Conservation (phyloP, 1,140 invertebrate genomes). For the Drosophila subobscura region DNA sequence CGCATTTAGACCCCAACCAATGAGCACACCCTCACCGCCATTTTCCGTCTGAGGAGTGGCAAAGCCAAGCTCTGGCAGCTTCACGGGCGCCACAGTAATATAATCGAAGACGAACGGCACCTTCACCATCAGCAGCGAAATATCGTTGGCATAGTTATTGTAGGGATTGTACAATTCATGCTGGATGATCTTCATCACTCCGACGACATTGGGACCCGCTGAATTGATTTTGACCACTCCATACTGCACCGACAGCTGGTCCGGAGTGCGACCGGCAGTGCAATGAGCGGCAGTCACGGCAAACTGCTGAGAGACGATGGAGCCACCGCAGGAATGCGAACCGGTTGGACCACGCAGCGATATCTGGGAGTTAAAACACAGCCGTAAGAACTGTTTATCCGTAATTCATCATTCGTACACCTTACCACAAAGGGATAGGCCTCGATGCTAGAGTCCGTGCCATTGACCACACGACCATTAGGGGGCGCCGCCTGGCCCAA, state of each 20-base stretch:
- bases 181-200: slow-evolving; percentile 69
- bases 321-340: slow-evolving; percentile 86
- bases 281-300: slow-evolving; percentile 87
- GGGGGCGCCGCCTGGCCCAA: slow-evolving; percentile 36
- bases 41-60: slow-evolving; percentile 54
- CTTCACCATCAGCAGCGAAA: slow-evolving; percentile 58
- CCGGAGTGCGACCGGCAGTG: slow-evolving; percentile 70
- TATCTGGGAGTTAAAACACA: slow-evolving; percentile 26
- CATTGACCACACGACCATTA: slow-evolving; percentile 71
- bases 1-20: slow-evolving; percentile 79
- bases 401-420: neutral
- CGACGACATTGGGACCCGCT: slow-evolving; percentile 61
- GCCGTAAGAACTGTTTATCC: no score
- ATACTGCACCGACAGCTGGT: slow-evolving; percentile 59
- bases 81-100: slow-evolving; percentile 60
- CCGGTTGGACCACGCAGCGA: slow-evolving; percentile 65
- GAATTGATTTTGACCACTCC: slow-evolving; percentile 53
- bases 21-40: slow-evolving; percentile 58
- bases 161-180: slow-evolving; percentile 70
- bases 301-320: slow-evolving; percentile 84
- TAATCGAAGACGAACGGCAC: slow-evolving; percentile 56
- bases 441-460: slow-evolving; percentile 61
- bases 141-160: slow-evolving; percentile 75
- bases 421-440: slow-evolving; percentile 74
- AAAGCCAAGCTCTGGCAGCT: slow-evolving; percentile 47